Evolutionary conservation across 2,888 invertebrate species (phyloP), one percentile per base, ranked within the genome.

Genomic region (Autographa gamma): DNA sequence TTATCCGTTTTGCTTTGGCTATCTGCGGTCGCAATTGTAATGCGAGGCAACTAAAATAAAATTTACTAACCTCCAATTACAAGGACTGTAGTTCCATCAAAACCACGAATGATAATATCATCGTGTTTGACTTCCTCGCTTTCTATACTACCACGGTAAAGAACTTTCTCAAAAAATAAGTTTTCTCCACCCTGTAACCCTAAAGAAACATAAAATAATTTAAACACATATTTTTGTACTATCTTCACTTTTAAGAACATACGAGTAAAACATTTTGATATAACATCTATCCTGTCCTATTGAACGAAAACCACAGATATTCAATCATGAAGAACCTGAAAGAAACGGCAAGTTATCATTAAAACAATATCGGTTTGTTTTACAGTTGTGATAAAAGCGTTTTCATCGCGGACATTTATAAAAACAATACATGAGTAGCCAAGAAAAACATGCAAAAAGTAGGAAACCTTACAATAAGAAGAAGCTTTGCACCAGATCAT

Each of bases 71-170:
- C 89, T 83, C 94, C 94, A 61, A 78, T 34, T 63, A 93, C 56
- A 9, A 85, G 79, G 16, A 95, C 74, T 48, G 56, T 79, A 11
- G 82, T 81, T 76, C 89, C 92, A 69, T 74, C 71, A 68, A 87
- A 92, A 43, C 89, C 89, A 32, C 73, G 74, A 58, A 94, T 59
- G 31, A 72, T 82, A 61, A 95, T 93, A 0, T 66, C 43, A 72
- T 93, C 95, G 79, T 95, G 95, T 61, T 76, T 79, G 2, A 93
- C 84, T 13, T 73, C 74, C 60, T 78, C 77, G 8, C 74, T 74
- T 73, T 86, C 82, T 52, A 93, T 68, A 18, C 83, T 70, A 76
- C 95, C 95, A 69, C 82, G 84, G 67, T 90, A 94, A 0, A 93
- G 74, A 69, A 92, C 82, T 80, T 89, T 91, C 2, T 90, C 89